Evolutionary conservation across 2,797 vertebrate species (phyloP), one percentile per base, ranked within the genome.

Genomic region (Sebastes kiyomatsui): DNA sequence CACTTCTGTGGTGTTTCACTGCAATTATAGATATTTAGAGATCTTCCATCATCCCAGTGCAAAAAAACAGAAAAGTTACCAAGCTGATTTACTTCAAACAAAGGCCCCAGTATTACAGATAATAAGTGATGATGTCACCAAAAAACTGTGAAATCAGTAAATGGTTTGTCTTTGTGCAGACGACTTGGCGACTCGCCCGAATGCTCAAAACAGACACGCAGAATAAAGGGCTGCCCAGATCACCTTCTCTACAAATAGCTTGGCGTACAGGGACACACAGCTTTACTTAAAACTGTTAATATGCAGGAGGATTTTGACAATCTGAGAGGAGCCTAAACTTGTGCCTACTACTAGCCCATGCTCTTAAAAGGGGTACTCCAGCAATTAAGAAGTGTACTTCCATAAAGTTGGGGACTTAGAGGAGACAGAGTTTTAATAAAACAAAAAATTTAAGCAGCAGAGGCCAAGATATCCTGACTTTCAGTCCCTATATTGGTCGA

Each of bases 41-140:
- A 60, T 73, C 38, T 8, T 70, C 42, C 38, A 55, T 55, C 33
- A 60, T 71, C 46, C 12, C 18, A 16, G 4, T 61, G 64, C 30
- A 65, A 66, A 49, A 20, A 42, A 71, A 72, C 27, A 32, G 25
- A 59, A 30, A 20, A 22, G 49, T 30, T 16, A 6, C 20, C 28
- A 70, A 28, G 27, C 12, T 52, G 60, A 70, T 86, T 73, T 23
- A 64, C 52, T 76, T 65, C 16, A 35, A 73, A 66, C 55, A 13
- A 27, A 73, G 52, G 33, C 42, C 65, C 42, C 25, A 28, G 35
- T 62, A 30, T 42, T 25, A 22, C 11, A 22, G 2, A 9, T 64
- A 27, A 61, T 68, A 32, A 55, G 49, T 33, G 32, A 79, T 68
- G 52, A 73, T 55, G 23, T 80, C 68, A 64, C 22, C 14, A n/a